Evolutionary conservation across 2,113 vertebrate genomes (phyloP).

Genomic region (Pterophyllum scalare): DNA sequence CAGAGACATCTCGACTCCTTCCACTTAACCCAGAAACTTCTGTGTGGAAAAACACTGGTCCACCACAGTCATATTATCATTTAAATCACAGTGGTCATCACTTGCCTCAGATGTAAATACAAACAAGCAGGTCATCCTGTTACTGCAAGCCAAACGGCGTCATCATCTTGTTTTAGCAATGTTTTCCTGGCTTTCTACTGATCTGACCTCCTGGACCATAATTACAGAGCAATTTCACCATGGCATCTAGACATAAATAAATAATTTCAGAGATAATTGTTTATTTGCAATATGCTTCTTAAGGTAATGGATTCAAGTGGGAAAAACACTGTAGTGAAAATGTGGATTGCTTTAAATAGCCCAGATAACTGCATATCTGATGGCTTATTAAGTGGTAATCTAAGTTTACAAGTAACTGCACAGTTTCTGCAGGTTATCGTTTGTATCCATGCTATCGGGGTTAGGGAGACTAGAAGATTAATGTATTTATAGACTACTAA

Average conservation of each 20-base stretch:
- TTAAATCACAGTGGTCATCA: not conserved
- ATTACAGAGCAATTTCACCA: not conserved
- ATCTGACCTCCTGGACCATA: not conserved
- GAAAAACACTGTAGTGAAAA: not conserved
- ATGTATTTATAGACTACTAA: conserved; percentile 15
- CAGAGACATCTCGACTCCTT: not conserved
- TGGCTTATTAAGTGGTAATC: not conserved
- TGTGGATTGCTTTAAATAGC: not conserved
- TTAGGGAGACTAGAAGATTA: not conserved
- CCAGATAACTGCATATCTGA: not conserved
- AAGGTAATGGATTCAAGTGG: not conserved
- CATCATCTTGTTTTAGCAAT: conserved; percentile 19
- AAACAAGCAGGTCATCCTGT: conserved; percentile 9
- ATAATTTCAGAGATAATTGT: not conserved
- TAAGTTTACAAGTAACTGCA: not conserved
- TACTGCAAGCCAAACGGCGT: conserved; percentile 14
- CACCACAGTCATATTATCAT: not conserved
- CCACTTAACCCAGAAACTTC: not conserved
- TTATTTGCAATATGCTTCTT: not conserved
- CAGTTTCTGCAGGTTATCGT: not conserved
- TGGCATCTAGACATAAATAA: not conserved
- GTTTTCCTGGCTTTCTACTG: not conserved
- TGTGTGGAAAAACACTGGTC: not conserved
- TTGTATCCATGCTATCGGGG: not conserved
- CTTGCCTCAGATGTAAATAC: not conserved